These are phyloP conservation scores for Zingel zingel DNA, from an alignment of 2,113 vertebrate genomes.

Conservation along the genomic window DNA sequence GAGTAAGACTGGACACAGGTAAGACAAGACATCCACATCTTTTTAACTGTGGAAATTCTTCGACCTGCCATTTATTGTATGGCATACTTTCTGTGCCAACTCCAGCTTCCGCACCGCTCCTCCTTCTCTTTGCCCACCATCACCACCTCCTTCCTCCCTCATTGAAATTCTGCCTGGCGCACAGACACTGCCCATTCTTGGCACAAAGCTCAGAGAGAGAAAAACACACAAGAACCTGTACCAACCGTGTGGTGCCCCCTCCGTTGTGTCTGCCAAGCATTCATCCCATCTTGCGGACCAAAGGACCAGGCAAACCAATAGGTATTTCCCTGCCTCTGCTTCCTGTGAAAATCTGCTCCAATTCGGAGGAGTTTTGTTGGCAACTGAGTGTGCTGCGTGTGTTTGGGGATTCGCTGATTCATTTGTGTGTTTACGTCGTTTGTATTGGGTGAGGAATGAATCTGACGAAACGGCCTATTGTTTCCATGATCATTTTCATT, in stretches of 20 bases:
- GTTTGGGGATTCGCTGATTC: slow-evolving; percentile 70
- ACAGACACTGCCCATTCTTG: slow-evolving; percentile 84
- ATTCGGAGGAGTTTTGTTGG: slow-evolving; percentile 66
- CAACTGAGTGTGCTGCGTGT: slow-evolving; percentile 40
- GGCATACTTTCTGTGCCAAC: slow-evolving; percentile 77
- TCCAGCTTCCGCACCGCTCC: slow-evolving; percentile 57
- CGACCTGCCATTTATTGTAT: slow-evolving; percentile 67
- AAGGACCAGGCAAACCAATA: slow-evolving; percentile 70
- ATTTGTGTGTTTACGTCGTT: slow-evolving; percentile 72
- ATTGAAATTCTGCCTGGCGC: slow-evolving; percentile 86
- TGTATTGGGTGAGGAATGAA: slow-evolving; percentile 51
- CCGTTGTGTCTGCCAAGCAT: slow-evolving; percentile 79
- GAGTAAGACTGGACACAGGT: slow-evolving; percentile 22
- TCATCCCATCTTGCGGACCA: slow-evolving; percentile 71
- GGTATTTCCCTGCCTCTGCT: slow-evolving; percentile 76
- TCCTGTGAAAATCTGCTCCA: slow-evolving; percentile 65
- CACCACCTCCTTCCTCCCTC: slow-evolving; percentile 79
- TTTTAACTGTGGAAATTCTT: slow-evolving; percentile 66
- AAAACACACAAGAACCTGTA: slow-evolving; percentile 74
- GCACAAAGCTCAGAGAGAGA: slow-evolving; percentile 77
- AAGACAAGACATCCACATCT: slow-evolving; percentile 45
- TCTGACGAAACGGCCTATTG: slow-evolving; percentile 45
- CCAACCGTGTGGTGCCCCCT: slow-evolving; percentile 75
- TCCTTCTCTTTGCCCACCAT: slow-evolving; percentile 67
- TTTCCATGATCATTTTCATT: neutral